phyloP scores from a whole-genome alignment of 2,797 vertebrate species.

The Huso huso region DNA sequence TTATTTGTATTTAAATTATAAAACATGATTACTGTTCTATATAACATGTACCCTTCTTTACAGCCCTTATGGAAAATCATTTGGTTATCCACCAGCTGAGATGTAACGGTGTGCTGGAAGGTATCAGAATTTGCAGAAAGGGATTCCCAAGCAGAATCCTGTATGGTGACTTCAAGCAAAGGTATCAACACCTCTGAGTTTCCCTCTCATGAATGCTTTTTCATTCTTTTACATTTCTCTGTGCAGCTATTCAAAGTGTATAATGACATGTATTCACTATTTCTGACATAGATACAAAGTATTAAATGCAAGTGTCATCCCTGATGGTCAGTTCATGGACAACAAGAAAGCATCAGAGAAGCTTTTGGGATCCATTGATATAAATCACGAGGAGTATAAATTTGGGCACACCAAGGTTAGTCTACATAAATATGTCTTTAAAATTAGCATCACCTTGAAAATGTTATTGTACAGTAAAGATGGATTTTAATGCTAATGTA shows the following conservation, averaged over 20 bases:
- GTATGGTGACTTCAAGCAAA: slow-evolving; percentile 83
- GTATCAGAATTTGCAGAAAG: slow-evolving; percentile 89
- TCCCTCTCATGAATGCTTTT: neutral
- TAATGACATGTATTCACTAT: neutral
- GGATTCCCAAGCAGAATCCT: slow-evolving; percentile 86
- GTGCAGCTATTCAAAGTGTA: too few species aligned
- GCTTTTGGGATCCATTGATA: slow-evolving; percentile 72
- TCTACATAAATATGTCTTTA: neutral
- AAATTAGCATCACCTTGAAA: too few species aligned
- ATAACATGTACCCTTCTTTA: neutral
- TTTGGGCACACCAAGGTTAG: slow-evolving; percentile 88
- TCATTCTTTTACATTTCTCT: neutral
- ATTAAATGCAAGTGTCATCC: slow-evolving; percentile 79
- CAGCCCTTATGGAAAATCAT: slow-evolving; percentile 83
- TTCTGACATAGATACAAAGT: slow-evolving; percentile 55
- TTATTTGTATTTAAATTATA: neutral
- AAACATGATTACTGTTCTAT: neutral
- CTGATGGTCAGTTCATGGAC: slow-evolving; percentile 85
- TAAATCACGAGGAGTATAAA: slow-evolving; percentile 77
- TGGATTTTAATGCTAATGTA: too few species aligned
- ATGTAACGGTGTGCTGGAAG: slow-evolving; percentile 85
- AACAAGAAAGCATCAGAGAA: slow-evolving; percentile 88
- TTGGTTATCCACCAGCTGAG: slow-evolving; percentile 84
- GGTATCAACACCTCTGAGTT: slow-evolving; percentile 46
- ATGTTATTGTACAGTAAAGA: too few species aligned